Evolutionary conservation across 53 echinoderm and acorn worm genomes (phyloP).

Genomic region (Luidia sarsii): DNA sequence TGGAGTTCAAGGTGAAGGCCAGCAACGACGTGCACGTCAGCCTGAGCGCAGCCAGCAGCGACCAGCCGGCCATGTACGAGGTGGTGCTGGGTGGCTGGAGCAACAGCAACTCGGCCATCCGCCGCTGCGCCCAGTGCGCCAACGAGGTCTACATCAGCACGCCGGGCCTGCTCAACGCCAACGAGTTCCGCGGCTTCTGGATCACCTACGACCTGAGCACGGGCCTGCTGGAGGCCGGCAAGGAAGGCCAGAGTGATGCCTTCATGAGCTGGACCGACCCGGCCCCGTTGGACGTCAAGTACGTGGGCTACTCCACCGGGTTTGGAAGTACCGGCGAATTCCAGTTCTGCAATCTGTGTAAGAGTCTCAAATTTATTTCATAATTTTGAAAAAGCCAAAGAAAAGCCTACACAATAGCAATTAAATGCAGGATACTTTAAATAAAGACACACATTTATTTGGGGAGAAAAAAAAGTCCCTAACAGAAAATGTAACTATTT

Average conservation of each 20-base stretch:
- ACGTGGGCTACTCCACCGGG: constrained; percentile 77
- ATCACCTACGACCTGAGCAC: constrained; percentile 53
- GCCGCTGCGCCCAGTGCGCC: constrained; percentile 52
- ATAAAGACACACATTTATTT: no score
- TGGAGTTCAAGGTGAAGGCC: constrained; percentile 74
- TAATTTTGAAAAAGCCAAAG: no score
- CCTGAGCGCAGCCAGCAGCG: constrained; percentile 55
- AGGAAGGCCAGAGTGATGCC: constrained; percentile 39
- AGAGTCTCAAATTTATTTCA: no score
- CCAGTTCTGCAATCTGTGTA: constrained; percentile 73
- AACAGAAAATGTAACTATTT: no score
- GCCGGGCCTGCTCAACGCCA: constrained; percentile 34
- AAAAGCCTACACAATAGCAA: no score
- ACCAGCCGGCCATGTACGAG: constrained; percentile 64
- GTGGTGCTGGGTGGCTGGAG: constrained; percentile 76
- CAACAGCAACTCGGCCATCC: constrained; percentile 66
- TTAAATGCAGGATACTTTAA: no score
- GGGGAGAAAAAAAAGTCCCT: no score
- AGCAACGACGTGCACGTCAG: constrained; percentile 62
- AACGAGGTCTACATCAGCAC: constrained; percentile 53
- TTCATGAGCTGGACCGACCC: constrained; percentile 73
- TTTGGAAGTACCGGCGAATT: constrained; percentile 64
- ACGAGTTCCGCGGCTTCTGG: constrained; percentile 77
- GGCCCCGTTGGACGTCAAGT: constrained; percentile 56
- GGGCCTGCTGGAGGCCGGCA: constrained; percentile 66